Conservation (phyloP, 2,113 vertebrate species). For the Carassius carassius region DNA sequence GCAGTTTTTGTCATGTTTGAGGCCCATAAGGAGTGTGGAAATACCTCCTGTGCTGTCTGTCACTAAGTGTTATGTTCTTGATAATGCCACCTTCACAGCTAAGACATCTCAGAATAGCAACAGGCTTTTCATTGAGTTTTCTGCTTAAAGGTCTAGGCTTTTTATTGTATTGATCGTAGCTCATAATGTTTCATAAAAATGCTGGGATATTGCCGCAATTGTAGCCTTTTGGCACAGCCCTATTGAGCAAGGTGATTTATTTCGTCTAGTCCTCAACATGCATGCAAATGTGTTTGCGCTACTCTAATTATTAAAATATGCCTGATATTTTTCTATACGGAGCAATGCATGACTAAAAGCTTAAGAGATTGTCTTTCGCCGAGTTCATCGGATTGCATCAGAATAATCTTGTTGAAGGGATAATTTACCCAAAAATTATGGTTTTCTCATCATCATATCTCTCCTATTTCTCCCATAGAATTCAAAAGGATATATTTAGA, state of each 20-base stretch:
- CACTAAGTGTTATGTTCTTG: slow-evolving; percentile 34
- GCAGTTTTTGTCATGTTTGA: slow-evolving; percentile 24
- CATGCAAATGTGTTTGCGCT: slow-evolving; percentile 11
- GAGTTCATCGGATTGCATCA: background rate
- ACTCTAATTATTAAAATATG: background rate
- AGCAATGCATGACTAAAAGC: background rate
- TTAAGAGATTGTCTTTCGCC: background rate
- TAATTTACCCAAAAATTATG: too few species aligned
- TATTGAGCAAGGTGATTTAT: background rate
- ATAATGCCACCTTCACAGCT: slow-evolving; percentile 22
- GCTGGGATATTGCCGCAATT: background rate
- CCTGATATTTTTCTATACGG: slow-evolving; percentile 8
- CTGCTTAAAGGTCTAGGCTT: slow-evolving; percentile 39
- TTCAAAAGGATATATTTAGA: background rate
- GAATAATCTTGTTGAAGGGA: background rate
- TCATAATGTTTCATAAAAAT: slow-evolving; percentile 16
- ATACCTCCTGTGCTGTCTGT: slow-evolving; percentile 33
- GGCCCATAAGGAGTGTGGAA: background rate
- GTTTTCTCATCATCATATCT: background rate
- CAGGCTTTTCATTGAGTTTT: slow-evolving; percentile 23
- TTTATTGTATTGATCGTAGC: slow-evolving; percentile 20
- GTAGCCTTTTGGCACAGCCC: background rate
- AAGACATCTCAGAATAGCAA: slow-evolving; percentile 36
- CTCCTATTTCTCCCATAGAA: background rate
- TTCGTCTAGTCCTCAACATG: background rate